These are phyloP conservation scores for Nemopilema nomurai DNA, from an alignment of 30 jellyfish, hydroid and myxozoan genomes.

Conservation along the genomic window DNA sequence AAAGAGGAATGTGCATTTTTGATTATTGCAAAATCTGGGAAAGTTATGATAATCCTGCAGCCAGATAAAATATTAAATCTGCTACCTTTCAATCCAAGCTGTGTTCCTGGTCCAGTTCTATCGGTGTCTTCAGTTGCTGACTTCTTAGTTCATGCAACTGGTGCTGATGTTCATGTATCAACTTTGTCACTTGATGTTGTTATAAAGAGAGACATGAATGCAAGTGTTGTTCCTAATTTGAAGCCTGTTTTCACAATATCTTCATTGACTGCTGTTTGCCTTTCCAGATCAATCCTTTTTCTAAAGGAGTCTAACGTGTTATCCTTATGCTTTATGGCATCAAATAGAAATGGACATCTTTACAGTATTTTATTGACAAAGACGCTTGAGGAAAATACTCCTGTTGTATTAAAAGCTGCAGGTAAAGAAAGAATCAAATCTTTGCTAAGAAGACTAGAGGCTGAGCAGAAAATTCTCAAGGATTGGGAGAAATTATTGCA, in stretches of 20 bases:
- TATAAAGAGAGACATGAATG: background rate
- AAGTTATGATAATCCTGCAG: background rate
- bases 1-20: background rate
- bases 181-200: background rate
- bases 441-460: background rate
- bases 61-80: background rate
- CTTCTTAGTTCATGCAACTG: background rate
- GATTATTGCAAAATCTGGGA: conserved; percentile 19
- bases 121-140: conserved; percentile 1
- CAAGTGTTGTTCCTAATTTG: background rate
- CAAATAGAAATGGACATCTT: background rate
- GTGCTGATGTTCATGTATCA: background rate
- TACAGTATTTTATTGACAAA: background rate
- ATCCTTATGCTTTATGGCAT: background rate
- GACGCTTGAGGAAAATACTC: background rate
- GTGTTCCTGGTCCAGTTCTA: conserved; percentile 20
- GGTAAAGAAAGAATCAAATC: background rate
- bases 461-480: background rate
- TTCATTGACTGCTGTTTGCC: background rate
- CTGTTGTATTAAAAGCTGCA: background rate
- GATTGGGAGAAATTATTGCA: background rate
- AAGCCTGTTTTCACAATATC: conserved; percentile 16
- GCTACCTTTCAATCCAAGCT: background rate
- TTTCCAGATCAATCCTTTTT: background rate
- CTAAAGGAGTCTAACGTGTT: background rate